Percentiles rank a stretch among this genome's conserved stretches.
Conservation (phyloP, 1,140 invertebrate genomes). For the Cephus cinctus region DNA sequence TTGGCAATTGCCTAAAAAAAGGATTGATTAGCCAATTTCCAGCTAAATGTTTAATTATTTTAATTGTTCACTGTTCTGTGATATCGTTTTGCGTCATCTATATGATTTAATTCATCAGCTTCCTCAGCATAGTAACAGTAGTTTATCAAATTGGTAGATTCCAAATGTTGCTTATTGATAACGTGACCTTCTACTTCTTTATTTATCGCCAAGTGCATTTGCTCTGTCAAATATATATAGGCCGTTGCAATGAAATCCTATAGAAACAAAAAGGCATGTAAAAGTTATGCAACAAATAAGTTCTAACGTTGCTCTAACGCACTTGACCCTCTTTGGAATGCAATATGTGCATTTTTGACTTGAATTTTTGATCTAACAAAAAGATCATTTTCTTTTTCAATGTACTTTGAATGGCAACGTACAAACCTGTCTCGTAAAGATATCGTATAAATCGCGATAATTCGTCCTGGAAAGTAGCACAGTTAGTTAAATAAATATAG, state of each 20-base stretch:
- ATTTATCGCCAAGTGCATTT: slow-evolving; percentile 32
- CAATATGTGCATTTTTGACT: slow-evolving; percentile 10
- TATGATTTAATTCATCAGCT: slow-evolving; percentile 24
- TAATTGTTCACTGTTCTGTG: slow-evolving; percentile 18
- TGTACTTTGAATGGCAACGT: slow-evolving; percentile 20
- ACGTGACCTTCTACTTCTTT: slow-evolving; percentile 22
- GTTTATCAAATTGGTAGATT: background rate
- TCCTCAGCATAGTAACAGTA: slow-evolving; percentile 30
- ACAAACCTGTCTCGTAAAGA: slow-evolving; percentile 33
- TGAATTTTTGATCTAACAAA: slow-evolving; percentile 35
- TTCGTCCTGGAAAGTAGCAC: slow-evolving; percentile 35
- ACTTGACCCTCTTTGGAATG: slow-evolving; percentile 28
- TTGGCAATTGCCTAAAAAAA: too few species aligned
- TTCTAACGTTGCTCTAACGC: background rate
- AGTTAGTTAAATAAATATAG: too few species aligned
- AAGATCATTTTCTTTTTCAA: slow-evolving; percentile 29
- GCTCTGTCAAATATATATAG: slow-evolving; percentile 31
- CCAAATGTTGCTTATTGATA: background rate
- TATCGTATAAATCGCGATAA: slow-evolving; percentile 33
- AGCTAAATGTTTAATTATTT: too few species aligned
- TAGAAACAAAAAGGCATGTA: slow-evolving; percentile 2
- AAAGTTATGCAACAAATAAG: background rate
- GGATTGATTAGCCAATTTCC: too few species aligned
- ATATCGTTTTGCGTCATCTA: slow-evolving; percentile 17
- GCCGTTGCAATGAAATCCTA: slow-evolving; percentile 28